A percentile compares a stretch with the other conserved stretches of the same genome.
phyloP scores from a whole-genome alignment of 2,888 invertebrate genomes.

The Sarcophaga variegata region DNA sequence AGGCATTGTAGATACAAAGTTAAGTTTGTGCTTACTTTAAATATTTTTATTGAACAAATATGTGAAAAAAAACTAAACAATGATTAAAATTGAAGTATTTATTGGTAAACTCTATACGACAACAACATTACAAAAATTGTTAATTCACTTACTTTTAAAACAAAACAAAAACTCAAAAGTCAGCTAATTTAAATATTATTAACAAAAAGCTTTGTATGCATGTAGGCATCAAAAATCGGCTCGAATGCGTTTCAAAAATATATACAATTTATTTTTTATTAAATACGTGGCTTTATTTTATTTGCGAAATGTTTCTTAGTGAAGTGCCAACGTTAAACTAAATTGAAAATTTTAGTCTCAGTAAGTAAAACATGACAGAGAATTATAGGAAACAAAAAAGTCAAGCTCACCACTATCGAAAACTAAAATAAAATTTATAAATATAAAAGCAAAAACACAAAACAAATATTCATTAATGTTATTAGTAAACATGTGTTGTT shows the following conservation, averaged over 20 bases:
- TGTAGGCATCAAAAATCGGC: neutral
- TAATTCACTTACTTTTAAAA: conserved; percentile 38
- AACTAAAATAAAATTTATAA: conserved; percentile 13
- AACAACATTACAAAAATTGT: neutral
- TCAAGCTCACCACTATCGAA: conserved; percentile 50
- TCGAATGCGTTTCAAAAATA: neutral
- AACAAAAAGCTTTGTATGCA: conserved; percentile 2
- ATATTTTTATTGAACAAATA: too few species aligned
- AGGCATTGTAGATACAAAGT: too few species aligned
- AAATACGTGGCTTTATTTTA: conserved; percentile 61
- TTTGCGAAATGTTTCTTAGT: conserved; percentile 66
- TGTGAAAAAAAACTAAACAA: neutral
- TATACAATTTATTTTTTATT: neutral
- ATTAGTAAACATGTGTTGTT: neutral
- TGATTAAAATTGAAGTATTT: too few species aligned
- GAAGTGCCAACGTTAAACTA: conserved; percentile 63
- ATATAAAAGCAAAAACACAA: conserved; percentile 1
- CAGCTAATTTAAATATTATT: conserved; percentile 25
- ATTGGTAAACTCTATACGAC: too few species aligned
- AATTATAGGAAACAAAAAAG: conserved; percentile 23
- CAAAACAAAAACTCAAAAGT: conserved; percentile 15
- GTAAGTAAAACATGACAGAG: conserved; percentile 29
- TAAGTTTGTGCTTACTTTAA: too few species aligned
- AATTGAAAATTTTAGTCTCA: conserved; percentile 35
- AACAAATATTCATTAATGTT: neutral